A percentile compares a stretch with the other conserved stretches of the same genome.
Conservation (phyloP, 2,797 vertebrate species). For the Emydoidea blandingii region DNA sequence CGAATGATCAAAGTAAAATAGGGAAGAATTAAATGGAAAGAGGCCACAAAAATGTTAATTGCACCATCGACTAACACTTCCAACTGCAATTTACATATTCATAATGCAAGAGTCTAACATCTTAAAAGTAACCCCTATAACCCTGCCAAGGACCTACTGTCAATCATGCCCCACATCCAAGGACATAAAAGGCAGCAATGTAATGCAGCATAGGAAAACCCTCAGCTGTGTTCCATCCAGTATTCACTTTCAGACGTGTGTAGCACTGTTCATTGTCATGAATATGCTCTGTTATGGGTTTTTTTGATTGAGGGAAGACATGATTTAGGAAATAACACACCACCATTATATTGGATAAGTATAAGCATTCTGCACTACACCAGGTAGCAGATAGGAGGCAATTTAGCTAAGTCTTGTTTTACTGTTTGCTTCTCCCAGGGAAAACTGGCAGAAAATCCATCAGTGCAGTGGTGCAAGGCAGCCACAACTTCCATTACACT, state of each 20-base stretch:
- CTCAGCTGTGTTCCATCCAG: constrained; percentile 1
- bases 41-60: constrained; percentile 22
- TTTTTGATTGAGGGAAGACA: accelerated
- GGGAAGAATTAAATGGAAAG: not conserved
- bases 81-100: not conserved
- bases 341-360: not conserved
- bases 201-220: not conserved
- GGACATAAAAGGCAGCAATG: not conserved
- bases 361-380: not conserved
- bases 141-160: not conserved
- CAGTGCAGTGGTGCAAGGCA: not conserved
- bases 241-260: constrained; percentile 18
- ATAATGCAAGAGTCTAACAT: not conserved
- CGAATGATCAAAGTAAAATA: not conserved
- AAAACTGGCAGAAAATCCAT: not conserved
- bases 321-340: not conserved
- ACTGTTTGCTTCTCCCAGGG: not conserved
- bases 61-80: constrained; percentile 9
- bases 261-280: not conserved
- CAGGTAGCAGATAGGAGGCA: not conserved
- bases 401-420: not conserved
- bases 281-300: not conserved
- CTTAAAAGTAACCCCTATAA: constrained; percentile 10
- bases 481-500: not conserved
- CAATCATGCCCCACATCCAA: constrained; percentile 40